Base-by-base conservation (phyloP, 2,888 invertebrate genomes). In the Parapristionchus giblindavisi region DNA sequence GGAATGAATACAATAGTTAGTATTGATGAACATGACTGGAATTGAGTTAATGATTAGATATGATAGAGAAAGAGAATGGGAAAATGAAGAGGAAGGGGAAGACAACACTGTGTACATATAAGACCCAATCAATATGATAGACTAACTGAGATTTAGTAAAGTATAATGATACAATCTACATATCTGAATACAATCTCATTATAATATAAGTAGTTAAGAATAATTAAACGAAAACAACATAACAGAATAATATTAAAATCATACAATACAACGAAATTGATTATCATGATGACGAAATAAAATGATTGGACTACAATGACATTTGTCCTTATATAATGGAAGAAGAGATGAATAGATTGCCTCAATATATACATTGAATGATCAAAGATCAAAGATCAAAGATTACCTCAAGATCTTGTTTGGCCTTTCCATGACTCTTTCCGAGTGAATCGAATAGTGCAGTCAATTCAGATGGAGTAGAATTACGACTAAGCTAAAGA, bases 391-490 rank as follows among this genome's bases (percentile, higher is more conserved):
- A 43, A 17, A 17, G 17, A 43, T 14, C 8, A 17, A 17, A 43
- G 43, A 43, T 8, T 17, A 65, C 68, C 68, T 68, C 68, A 2
- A 68, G 68, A 14, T 68, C 68, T 27, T 68, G 36, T 38, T 68
- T 68, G 11, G 68, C 51, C n/a, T 52, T 51, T n/a, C 68, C 68
- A 21, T 68, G 68, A 27, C 52, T 68, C 52, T 52, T 68, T 36
- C 38, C 36, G 24, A 68, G 21, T 14, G 36, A 32, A 36, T 68
- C 68, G 52, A 68, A 68, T n/a, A 68, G 51, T 27, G 27, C 52
- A 5, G 14, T 68, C 52, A 68, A 27, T 36, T 68, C 68, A 52
- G 68, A 51, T 3, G 51, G 51, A 34, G 27, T 34, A 17, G 68
- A 68, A 1, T 51, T 52, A 34, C 68, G 68, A 1, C 51, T 52